Percentiles rank a stretch among this genome's conserved stretches.
Conservation (phyloP, 2,888 invertebrate species). For the Chrysolina oricalcia region DNA sequence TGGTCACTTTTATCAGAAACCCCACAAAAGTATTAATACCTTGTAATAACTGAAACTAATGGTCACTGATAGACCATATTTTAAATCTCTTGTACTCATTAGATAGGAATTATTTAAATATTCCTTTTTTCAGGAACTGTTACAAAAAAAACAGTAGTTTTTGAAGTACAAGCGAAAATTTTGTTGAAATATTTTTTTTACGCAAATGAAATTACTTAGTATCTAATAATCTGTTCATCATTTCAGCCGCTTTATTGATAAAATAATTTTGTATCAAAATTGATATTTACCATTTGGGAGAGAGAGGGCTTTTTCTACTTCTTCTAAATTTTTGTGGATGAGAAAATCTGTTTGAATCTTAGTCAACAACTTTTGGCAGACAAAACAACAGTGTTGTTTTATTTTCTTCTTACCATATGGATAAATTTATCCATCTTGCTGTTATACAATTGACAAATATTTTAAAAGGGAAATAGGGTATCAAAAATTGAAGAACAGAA, state of each 20-base stretch:
- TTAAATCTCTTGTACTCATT: no score
- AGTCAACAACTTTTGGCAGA: conserved; percentile 6
- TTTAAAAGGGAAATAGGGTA: neutral
- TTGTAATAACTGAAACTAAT: no score
- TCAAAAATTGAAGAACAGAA: neutral
- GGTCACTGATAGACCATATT: no score
- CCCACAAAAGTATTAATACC: no score
- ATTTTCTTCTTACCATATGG: neutral
- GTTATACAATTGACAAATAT: conserved; percentile 11
- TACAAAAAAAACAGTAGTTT: neutral
- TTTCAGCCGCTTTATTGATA: neutral
- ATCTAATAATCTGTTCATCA: neutral
- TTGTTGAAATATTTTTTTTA: no score
- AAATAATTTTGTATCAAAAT: neutral
- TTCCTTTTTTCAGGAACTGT: no score
- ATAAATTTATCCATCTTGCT: neutral
- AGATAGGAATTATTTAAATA: no score
- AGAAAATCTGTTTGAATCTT: conserved; percentile 11
- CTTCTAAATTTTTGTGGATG: conserved; percentile 7
- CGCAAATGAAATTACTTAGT: no score
- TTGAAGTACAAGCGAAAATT: neutral
- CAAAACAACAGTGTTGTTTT: conserved; percentile 19
- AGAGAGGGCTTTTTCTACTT: conserved; percentile 2
- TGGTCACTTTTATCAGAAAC: no score
- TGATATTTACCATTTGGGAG: conserved; percentile 7